These are phyloP conservation scores for Crypturellus undulatus DNA, from an alignment of 2,113 vertebrate species.

Conservation along the genomic window DNA sequence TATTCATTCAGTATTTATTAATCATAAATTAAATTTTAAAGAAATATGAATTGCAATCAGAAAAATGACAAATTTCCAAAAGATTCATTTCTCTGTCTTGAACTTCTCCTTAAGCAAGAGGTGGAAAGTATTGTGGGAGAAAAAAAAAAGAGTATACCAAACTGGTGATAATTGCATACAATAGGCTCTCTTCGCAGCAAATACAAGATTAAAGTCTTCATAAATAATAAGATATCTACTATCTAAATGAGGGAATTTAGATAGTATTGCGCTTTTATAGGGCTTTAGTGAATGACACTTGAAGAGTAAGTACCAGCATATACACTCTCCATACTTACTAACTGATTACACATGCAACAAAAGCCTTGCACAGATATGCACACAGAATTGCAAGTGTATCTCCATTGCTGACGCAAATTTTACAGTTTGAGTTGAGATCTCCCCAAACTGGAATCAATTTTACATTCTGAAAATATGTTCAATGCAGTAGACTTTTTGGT, in stretches of 20 bases:
- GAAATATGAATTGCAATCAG: neutral
- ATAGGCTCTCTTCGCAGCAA: neutral
- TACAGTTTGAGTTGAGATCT: neutral
- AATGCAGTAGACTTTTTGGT: neutral
- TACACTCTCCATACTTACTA: neutral
- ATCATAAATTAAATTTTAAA: neutral
- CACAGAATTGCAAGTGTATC: neutral
- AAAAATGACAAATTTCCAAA: neutral
- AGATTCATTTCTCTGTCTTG: neutral
- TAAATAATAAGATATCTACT: neutral
- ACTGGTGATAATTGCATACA: neutral
- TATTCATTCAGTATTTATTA: neutral
- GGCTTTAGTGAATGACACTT: neutral
- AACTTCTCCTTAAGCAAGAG: neutral
- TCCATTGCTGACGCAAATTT: neutral
- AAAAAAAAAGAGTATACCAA: accelerated
- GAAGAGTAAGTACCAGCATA: neutral
- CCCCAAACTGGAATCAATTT: neutral
- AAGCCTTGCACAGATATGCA: neutral
- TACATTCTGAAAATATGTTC: neutral
- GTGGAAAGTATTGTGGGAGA: neutral
- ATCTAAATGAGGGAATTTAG: neutral
- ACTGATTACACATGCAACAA: neutral
- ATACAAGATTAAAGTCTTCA: neutral
- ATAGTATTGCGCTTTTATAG: neutral